These are phyloP conservation scores for Alectura lathami DNA, from an alignment of 2,113 vertebrate genomes.

Conservation along the genomic window DNA sequence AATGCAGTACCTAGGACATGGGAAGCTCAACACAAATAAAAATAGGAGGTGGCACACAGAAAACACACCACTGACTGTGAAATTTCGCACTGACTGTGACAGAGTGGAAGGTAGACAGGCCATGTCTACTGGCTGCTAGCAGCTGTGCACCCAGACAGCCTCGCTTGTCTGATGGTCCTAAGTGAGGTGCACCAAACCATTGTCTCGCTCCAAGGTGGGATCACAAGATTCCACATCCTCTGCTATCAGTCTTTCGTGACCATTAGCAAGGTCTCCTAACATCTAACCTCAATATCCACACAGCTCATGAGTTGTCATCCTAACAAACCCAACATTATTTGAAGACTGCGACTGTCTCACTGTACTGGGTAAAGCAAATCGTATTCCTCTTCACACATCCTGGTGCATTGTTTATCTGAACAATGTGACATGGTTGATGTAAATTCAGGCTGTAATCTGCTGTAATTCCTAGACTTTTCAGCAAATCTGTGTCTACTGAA, in stretches of 20 bases:
- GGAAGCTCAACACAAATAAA: background rate
- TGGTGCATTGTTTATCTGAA: background rate
- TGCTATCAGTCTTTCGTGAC: background rate
- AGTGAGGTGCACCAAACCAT: background rate
- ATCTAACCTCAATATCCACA: background rate
- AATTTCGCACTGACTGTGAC: background rate
- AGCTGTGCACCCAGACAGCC: background rate
- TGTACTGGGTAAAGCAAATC: background rate
- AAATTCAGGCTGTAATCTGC: background rate
- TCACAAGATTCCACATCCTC: background rate
- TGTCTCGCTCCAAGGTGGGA: background rate
- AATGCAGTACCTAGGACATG: background rate
- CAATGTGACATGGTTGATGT: background rate
- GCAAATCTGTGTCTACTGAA: background rate
- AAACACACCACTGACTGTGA: background rate
- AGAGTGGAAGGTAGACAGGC: background rate
- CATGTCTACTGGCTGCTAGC: background rate
- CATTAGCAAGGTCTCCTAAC: background rate
- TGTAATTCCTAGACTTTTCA: background rate
- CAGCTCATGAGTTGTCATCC: background rate
- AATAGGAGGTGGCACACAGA: fast-evolving
- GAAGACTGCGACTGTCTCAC: background rate
- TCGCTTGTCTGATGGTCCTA: background rate
- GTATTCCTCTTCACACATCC: background rate
- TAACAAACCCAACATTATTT: background rate